phyloP scores from a whole-genome alignment of 1,140 invertebrate genomes.

The Drosophila chauvacae region DNA sequence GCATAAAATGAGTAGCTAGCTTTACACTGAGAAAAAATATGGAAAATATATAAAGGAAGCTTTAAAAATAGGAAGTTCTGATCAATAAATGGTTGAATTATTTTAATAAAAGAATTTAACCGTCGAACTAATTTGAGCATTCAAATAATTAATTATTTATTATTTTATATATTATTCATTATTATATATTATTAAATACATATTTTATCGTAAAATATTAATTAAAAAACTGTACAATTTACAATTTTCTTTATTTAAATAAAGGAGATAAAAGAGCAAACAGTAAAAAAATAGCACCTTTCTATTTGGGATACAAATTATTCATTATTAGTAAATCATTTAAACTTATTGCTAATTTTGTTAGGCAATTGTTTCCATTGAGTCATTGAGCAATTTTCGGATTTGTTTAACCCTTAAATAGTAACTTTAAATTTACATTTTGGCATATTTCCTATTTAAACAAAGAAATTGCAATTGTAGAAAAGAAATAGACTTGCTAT shows the following conservation, averaged over 20 bases:
- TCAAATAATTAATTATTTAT: no score
- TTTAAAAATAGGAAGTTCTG: neutral
- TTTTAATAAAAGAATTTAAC: neutral
- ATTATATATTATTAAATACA: no score
- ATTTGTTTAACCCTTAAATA: neutral
- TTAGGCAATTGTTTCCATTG: neutral
- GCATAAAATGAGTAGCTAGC: slow-evolving; percentile 23
- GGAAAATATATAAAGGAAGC: neutral
- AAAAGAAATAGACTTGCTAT: neutral
- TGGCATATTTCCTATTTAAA: neutral
- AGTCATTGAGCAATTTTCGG: neutral
- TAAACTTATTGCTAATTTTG: neutral
- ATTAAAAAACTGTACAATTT: no score
- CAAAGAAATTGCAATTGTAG: no score
- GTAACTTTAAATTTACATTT: neutral
- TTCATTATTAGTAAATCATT: neutral
- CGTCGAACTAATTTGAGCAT: rapidly evolving
- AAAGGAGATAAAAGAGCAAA: neutral
- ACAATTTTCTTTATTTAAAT: neutral
- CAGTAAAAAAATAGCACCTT: neutral
- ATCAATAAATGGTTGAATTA: neutral
- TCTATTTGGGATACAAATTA: neutral
- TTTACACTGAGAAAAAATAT: slow-evolving; percentile 27
- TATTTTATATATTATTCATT: no score
- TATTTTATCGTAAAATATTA: no score